phyloP scores from a whole-genome alignment of 2,888 invertebrate genomes.

The Scelioninae gen. 2 region DNA sequence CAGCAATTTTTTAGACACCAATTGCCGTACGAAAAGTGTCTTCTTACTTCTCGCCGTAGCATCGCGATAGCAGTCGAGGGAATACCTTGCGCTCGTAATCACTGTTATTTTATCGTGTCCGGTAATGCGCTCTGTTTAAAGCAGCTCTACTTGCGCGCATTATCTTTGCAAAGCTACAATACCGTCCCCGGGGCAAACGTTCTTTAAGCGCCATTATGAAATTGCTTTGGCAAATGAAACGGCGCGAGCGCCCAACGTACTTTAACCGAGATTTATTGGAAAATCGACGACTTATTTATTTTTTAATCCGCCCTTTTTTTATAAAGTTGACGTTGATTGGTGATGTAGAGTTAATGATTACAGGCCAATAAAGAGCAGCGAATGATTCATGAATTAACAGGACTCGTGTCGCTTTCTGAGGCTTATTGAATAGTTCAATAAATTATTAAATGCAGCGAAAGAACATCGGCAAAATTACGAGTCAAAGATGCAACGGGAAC shows the following conservation, averaged over 20 bases:
- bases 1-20: constrained; percentile 24
- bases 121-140: constrained; percentile 70
- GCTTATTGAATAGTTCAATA: constrained; percentile 46
- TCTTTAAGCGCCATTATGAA: constrained; percentile 71
- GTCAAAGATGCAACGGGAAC: constrained; percentile 2
- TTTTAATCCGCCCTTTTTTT: constrained; percentile 54
- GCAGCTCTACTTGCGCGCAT: constrained; percentile 71
- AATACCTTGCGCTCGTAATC: constrained; percentile 65
- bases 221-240: constrained; percentile 72
- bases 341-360: constrained; percentile 56
- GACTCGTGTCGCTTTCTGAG: constrained; percentile 29
- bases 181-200: constrained; percentile 68
- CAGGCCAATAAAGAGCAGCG: constrained; percentile 30
- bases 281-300: constrained; percentile 63
- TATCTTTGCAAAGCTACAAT: constrained; percentile 65
- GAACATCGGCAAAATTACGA: constrained; percentile 12
- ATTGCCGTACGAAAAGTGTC: constrained; percentile 43
- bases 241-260: constrained; percentile 59
- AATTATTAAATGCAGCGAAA: constrained; percentile 10
- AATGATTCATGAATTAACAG: constrained; percentile 41
- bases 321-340: constrained; percentile 23
- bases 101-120: constrained; percentile 72
- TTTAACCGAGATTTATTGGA: constrained; percentile 72
- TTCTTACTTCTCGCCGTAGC: constrained; percentile 38
- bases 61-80: constrained; percentile 49